phyloP scores from a whole-genome alignment of 2,888 invertebrate genomes.

The Hyalella azteca region DNA sequence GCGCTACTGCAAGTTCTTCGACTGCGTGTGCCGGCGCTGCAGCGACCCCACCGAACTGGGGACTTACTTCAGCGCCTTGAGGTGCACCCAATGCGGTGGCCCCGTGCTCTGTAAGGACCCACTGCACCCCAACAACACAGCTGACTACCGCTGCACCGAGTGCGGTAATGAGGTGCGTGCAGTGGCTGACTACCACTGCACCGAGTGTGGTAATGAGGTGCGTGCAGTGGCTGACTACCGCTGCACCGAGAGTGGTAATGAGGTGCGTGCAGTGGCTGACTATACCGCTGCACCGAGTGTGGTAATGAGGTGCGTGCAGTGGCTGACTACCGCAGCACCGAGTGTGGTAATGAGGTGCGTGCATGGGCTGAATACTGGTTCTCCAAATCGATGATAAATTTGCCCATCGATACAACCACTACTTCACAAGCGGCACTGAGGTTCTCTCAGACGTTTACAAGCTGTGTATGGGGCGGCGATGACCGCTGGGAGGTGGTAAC shows the following conservation, averaged over 20 bases:
- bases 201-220: not conserved
- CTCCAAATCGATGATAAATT: too few species aligned
- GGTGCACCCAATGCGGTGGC: slow-evolving; percentile 71
- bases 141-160: slow-evolving; percentile 52
- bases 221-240: not conserved
- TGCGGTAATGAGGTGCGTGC: slow-evolving; percentile 48
- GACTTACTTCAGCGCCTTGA: slow-evolving; percentile 78
- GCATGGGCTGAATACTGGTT: too few species aligned
- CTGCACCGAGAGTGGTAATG: not conserved
- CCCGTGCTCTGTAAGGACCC: slow-evolving; percentile 52
- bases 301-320: not conserved
- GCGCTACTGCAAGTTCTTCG: slow-evolving; percentile 78
- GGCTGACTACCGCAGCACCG: not conserved
- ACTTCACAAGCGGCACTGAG: too few species aligned
- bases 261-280: not conserved
- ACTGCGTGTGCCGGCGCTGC: slow-evolving; percentile 77
- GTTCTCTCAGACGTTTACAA: too few species aligned
- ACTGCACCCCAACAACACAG: slow-evolving; percentile 46
- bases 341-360: not conserved
- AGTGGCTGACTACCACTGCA: not conserved
- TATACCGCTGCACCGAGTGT: not conserved
- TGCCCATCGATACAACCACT: too few species aligned
- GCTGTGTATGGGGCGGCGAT: too few species aligned
- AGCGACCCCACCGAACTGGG: slow-evolving; percentile 80
- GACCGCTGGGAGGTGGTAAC: too few species aligned